Evolutionary conservation across 2,888 invertebrate species (phyloP), one percentile per base, ranked within the genome.

Genomic region (Drosophila villosipedis): DNA sequence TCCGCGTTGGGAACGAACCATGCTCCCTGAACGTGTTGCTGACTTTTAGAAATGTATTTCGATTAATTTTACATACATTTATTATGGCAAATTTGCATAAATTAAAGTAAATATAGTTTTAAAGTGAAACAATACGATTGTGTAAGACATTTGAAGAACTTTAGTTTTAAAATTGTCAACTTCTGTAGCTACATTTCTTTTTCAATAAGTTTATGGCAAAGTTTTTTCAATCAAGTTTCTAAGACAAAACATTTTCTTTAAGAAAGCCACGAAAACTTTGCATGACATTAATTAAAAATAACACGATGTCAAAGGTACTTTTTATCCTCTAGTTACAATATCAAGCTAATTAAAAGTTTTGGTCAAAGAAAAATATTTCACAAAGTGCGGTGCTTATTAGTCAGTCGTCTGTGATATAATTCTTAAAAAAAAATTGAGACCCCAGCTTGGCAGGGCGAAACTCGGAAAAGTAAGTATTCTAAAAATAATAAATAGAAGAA

Each of bases 331-430:
- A 80, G 76, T 72, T 73, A 73, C 71, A 70, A 89, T 77, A 84
- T 84, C 80, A 82, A 80, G 85, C 85, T 89, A 90, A 86, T 86
- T 86, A 86, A 86, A 86, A 86, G 90, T 86, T 86, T 90, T 68
- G 68, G 70, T 83, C 85, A 82, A 76, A 77, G 82, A 55, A 73
- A 73, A 43, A 19, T 55, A 12, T 25, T 43, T 57, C 30, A 63
- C 25, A 59, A 52, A 77, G 74, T 72, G 62, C 78, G 70, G 73
- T 68, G 80, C 69, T 86, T 89, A 78, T 86, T 86, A 83, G 80
- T 74, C 63, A 71, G 81, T 83, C 81, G 73, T 68, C 76, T 53
- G 50, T 53, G 41, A 49, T 64, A 68, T 68, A 66, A 64, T 73
- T 67, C 73, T 81, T 79, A 68, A 69, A 76, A 73, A 72, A 73